A percentile compares a stretch with the other conserved stretches of the same genome.
Evolutionary conservation across 2,888 invertebrate species (phyloP).

Genomic region (Nipponacmea schrenckii): DNA sequence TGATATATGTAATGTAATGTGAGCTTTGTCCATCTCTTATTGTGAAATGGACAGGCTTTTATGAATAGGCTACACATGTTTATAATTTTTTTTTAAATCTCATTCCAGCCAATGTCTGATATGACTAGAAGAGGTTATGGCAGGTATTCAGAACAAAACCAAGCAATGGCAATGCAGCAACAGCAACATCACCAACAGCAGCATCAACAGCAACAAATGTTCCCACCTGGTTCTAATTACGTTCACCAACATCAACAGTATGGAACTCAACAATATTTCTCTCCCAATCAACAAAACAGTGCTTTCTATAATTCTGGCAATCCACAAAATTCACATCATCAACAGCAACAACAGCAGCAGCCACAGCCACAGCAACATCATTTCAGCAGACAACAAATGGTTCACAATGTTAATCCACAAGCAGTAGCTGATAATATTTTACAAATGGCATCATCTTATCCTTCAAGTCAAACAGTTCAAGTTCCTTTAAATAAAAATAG

Average conservation of each 20-base stretch:
- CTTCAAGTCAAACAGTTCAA: conserved; percentile 55
- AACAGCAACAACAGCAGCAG: conserved; percentile 20
- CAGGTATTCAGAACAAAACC: conserved; percentile 15
- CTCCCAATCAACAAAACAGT: neutral
- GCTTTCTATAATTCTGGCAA: neutral
- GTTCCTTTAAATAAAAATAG: conserved; percentile 53
- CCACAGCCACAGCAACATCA: conserved; percentile 2
- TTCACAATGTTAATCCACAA: conserved; percentile 48
- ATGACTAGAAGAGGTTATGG: conserved; percentile 21
- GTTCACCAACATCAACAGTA: neutral
- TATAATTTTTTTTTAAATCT: too few relatives aligned
- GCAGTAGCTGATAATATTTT: conserved; percentile 64
- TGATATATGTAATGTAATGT: too few relatives aligned
- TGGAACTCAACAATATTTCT: neutral
- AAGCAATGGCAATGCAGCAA: conserved; percentile 13
- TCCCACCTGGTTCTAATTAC: neutral
- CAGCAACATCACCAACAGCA: conserved; percentile 21
- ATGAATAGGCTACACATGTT: too few relatives aligned
- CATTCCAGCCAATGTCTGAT: neutral
- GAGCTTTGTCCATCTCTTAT: too few relatives aligned
- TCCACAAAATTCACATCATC: conserved; percentile 21
- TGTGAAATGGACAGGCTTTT: too few relatives aligned
- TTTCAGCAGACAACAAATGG: conserved; percentile 27
- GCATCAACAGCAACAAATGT: conserved; percentile 18
- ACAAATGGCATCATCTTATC: conserved; percentile 61